phyloP scores from a whole-genome alignment of 2,113 vertebrate genomes.

The Dissostichus mawsoni region DNA sequence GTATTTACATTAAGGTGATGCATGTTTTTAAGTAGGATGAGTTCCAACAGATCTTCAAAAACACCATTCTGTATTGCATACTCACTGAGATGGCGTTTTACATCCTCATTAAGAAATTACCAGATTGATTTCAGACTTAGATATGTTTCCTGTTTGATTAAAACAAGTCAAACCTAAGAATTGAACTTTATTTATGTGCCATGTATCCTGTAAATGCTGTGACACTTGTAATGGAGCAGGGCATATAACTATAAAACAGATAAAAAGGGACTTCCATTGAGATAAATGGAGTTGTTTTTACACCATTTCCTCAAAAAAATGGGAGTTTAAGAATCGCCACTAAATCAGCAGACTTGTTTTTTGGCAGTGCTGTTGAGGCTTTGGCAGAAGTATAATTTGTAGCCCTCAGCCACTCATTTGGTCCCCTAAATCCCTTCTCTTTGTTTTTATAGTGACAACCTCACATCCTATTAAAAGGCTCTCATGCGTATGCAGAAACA shows the following conservation, averaged over 20 bases:
- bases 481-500: conserved; percentile 18
- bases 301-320: background rate
- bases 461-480: conserved; percentile 39
- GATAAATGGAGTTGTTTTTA: background rate
- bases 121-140: background rate
- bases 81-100: too few species aligned
- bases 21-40: background rate
- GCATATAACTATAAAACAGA: background rate
- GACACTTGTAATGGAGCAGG: background rate
- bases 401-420: background rate
- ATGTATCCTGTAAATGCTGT: background rate
- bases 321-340: background rate
- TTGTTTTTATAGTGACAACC: conserved; percentile 24
- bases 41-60: background rate
- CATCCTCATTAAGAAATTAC: background rate
- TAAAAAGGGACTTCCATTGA: background rate
- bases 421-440: background rate
- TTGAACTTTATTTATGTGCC: too few species aligned
- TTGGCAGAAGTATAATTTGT: conserved; percentile 19
- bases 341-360: conserved; percentile 12
- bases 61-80: background rate
- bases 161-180: background rate
- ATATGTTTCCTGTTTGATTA: background rate
- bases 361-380: background rate
- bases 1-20: background rate